Base-by-base conservation (phyloP, 2,888 invertebrate genomes). In the Synanthedon formicaeformis region DNA sequence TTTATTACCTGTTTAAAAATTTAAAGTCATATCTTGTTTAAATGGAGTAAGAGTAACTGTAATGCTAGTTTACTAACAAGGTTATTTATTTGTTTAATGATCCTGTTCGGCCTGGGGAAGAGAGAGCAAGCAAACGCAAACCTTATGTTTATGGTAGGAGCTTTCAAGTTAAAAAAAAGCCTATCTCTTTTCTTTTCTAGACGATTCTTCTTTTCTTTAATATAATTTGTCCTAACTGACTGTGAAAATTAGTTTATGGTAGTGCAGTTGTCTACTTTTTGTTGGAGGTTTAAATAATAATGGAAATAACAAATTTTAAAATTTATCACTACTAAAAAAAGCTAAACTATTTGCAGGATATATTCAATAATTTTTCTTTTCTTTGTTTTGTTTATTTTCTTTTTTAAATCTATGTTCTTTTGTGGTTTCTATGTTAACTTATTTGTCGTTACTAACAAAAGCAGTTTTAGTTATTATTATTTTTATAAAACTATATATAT, bases 71-170 rank as follows among this genome's bases (percentile, higher is more conserved):
- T 67, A 77, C 78, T 81, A 81, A 82, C 76, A 66, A 70, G 65
- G 65, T 60, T 67, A 76, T 82, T 81, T 85, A 79, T 85, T 76
- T 83, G 79, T 82, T 74, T 73, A 34, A 76, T 72, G 79, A 76
- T 78, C 81, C 82, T 75, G 81, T 73, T 69, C 73, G 69, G 65
- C 71, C 73, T 65, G 71, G 75, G 65, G 68, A 71, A 88, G 88
- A 78, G 86, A 79, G 88, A 88, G 75, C 88, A 85, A 80, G 81
- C 68, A 72, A 83, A 80, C 78, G 66, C 78, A 70, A 81, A 78
- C 73, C 72, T 80, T 71, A 64, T 76, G 63, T 81, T 75, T 73
- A 85, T 87, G 88, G 88, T 88, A 88, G 82, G 87, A 84, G 72
- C 75, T 78, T 83, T 81, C 68, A 67, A 64, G 73, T 75, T 76